A percentile compares a stretch with the other conserved stretches of the same genome.
Evolutionary conservation across 2,888 invertebrate species (phyloP).

Genomic region (Alsophila aescularia): DNA sequence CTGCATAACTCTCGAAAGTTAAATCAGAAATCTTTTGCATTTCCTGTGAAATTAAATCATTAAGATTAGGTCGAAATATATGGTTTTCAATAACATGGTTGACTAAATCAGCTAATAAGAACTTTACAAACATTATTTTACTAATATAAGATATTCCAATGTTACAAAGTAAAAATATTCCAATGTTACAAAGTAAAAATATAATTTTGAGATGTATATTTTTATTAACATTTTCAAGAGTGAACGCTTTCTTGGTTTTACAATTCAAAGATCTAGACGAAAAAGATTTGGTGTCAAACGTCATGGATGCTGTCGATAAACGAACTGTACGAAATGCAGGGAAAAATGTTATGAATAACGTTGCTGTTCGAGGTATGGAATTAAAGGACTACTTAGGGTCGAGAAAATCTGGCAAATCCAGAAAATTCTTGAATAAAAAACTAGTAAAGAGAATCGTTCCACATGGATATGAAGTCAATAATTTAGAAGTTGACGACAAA

Average conservation of each 20-base stretch:
- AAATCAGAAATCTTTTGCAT: neutral
- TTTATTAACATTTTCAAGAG: conserved; percentile 17
- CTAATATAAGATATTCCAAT: conserved; percentile 6
- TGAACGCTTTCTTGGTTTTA: conserved; percentile 7
- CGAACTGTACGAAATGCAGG: neutral
- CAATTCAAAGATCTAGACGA: conserved; percentile 11
- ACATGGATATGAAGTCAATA: conserved; percentile 29
- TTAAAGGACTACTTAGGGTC: neutral
- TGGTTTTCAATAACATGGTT: conserved; percentile 23
- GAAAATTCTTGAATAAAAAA: conserved; percentile 8
- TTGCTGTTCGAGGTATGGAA: neutral
- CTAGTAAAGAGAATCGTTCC: conserved; percentile 44
- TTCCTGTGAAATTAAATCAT: neutral
- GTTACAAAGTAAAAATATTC: neutral
- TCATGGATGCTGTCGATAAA: conserved; percentile 1
- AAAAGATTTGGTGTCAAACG: neutral
- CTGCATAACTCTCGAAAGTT: neutral
- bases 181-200: conserved; percentile 12
- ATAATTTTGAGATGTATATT: conserved; percentile 16
- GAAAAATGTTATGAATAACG: neutral
- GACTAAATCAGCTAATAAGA: conserved; percentile 8
- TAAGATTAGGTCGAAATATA: neutral
- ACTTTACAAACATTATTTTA: neutral
- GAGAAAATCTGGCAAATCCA: conserved; percentile 1
- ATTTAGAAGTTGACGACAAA: conserved; percentile 40